Evolutionary conservation across 2,113 vertebrate species (phyloP).

Genomic region (Urocitellus parryii): DNA sequence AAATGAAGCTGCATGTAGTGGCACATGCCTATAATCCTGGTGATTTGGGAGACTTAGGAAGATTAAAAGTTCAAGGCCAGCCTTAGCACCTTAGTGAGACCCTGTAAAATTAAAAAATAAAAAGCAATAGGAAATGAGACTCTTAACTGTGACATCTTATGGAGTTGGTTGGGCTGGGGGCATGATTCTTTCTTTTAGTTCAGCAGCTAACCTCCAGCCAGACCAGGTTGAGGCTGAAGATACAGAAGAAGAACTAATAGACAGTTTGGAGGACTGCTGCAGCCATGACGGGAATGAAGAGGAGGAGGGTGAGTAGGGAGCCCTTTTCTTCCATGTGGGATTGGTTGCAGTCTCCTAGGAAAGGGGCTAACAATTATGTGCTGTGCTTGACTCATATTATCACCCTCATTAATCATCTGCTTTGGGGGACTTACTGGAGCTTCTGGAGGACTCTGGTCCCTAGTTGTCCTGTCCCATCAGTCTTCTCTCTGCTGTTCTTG

Average conservation of each 20-base stretch:
- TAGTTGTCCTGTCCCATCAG: background rate
- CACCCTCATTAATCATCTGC: background rate
- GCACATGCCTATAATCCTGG: no score
- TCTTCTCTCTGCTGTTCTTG: fast-evolving
- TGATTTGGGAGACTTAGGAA: no score
- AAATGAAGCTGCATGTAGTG: background rate
- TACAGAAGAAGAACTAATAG: slow-evolving; percentile 91
- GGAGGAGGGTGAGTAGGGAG: slow-evolving; percentile 82
- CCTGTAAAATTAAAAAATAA: no score
- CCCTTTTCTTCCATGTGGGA: background rate
- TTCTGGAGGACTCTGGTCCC: slow-evolving; percentile 1
- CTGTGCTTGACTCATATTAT: background rate
- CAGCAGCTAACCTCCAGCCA: slow-evolving; percentile 63
- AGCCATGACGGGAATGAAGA: slow-evolving; percentile 86
- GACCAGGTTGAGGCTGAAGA: slow-evolving; percentile 77
- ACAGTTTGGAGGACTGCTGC: slow-evolving; percentile 89
- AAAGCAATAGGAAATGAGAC: background rate
- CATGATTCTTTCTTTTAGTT: slow-evolving; percentile 68
- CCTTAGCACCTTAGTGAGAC: no score
- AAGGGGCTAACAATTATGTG: background rate
- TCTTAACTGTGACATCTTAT: background rate
- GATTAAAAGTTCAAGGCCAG: no score
- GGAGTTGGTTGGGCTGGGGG: background rate
- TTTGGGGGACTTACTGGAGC: background rate
- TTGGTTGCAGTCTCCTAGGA: fast-evolving